phyloP scores from a whole-genome alignment of 2,888 invertebrate genomes.

The Eumerus sabulonum region DNA sequence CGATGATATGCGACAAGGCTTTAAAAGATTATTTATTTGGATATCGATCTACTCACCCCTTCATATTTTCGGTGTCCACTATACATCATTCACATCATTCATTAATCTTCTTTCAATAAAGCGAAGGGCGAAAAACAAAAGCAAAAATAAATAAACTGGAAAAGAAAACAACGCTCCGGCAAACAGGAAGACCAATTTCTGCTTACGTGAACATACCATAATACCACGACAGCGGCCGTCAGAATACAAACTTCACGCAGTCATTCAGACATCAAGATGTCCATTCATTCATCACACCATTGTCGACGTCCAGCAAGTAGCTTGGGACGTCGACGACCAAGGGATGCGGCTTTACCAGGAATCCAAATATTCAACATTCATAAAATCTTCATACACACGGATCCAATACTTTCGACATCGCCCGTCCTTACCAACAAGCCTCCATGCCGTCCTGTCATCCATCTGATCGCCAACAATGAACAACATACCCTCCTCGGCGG shows the following conservation, averaged over 20 bases:
- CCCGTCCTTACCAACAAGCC: constrained; percentile 16
- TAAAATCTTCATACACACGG: constrained; percentile 46
- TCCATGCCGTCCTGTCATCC: constrained; percentile 57
- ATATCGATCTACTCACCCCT: too few species aligned
- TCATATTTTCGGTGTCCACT: too few species aligned
- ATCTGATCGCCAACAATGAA: constrained; percentile 39
- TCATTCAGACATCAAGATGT: constrained; percentile 52
- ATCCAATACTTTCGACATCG: constrained; percentile 20
- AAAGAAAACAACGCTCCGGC: not conserved
- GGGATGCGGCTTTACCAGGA: constrained; percentile 59
- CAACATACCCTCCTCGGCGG: constrained; percentile 17
- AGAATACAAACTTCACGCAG: constrained; percentile 54
- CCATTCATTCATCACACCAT: constrained; percentile 63
- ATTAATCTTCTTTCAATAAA: not conserved
- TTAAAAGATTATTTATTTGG: too few species aligned
- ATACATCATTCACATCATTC: too few species aligned
- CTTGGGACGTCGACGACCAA: constrained; percentile 43
- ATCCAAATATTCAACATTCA: constrained; percentile 52
- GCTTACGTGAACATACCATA: constrained; percentile 45
- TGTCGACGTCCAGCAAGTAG: constrained; percentile 29
- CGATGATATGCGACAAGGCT: too few species aligned
- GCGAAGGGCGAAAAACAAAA: not conserved
- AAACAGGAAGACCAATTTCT: constrained; percentile 40
- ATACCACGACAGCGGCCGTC: constrained; percentile 34
- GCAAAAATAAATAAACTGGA: not conserved